A percentile compares a stretch with the other conserved stretches of the same genome.
phyloP scores from a whole-genome alignment of 1,140 invertebrate genomes.

The Vollenhovia emeryi region DNA sequence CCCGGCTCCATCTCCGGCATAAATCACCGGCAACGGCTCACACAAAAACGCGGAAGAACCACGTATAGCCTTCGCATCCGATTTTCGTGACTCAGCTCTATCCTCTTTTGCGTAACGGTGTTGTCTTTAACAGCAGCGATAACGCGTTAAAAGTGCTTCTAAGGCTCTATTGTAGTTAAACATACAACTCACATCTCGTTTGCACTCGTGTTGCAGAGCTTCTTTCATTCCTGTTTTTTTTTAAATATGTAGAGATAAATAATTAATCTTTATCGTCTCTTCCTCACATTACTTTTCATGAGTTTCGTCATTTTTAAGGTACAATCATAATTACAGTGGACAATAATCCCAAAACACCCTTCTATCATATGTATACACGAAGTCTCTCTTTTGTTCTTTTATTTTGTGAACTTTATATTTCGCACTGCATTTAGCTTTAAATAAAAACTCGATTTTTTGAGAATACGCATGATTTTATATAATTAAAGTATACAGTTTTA shows the following conservation, averaged over 20 bases:
- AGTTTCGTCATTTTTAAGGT: neutral
- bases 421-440: neutral
- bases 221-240: neutral
- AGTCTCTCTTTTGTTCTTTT: neutral
- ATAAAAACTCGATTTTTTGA: neutral
- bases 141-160: neutral
- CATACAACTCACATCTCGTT: neutral
- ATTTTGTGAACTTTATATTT: neutral
- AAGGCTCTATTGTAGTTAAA: neutral
- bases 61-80: neutral
- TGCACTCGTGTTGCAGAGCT: neutral
- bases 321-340: neutral
- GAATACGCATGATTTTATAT: neutral
- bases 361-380: neutral
- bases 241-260: neutral
- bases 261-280: neutral
- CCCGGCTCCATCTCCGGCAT: slow-evolving; percentile 35
- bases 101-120: neutral
- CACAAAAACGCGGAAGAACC: neutral
- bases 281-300: neutral
- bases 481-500: neutral
- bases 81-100: slow-evolving; percentile 17
- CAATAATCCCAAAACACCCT: neutral
- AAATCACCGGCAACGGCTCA: slow-evolving; percentile 28
- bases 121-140: neutral